phyloP scores from a whole-genome alignment of 2,113 vertebrate species.

The Mastomys natalensis region DNA sequence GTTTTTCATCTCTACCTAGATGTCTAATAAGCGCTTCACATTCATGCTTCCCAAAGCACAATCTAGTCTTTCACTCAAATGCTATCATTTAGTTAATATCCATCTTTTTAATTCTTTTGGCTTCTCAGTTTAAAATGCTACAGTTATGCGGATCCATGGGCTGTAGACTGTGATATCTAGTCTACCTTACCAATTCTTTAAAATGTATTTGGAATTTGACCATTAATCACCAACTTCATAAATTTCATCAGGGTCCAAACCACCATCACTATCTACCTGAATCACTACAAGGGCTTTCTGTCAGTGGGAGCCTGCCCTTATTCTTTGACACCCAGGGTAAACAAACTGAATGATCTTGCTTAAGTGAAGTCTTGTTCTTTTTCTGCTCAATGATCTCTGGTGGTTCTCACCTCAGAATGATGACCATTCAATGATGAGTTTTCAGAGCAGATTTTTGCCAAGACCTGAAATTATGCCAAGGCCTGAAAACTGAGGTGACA shows the following conservation, averaged over 20 bases:
- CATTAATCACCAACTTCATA: background rate
- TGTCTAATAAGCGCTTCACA: background rate
- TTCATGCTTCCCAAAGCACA: background rate
- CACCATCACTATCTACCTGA: background rate
- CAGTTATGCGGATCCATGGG: too few species aligned
- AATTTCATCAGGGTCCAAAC: background rate
- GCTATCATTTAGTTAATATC: background rate
- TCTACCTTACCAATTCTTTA: background rate
- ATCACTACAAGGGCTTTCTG: background rate
- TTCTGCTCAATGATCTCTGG: background rate
- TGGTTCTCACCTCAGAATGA: background rate
- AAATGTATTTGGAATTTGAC: background rate
- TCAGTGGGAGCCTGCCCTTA: background rate
- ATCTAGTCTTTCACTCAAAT: background rate
- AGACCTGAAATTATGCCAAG: background rate
- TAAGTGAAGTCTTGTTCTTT: background rate
- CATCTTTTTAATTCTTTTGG: background rate
- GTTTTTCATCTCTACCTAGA: background rate
- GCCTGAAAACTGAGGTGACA: background rate
- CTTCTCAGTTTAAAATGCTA: background rate
- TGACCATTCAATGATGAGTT: background rate
- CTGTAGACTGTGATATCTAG: background rate
- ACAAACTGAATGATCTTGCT: background rate
- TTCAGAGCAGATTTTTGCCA: background rate
- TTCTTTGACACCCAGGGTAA: background rate